Conservation (phyloP, 23 tunicate species). For the Clavelina lepadiformis region DNA sequence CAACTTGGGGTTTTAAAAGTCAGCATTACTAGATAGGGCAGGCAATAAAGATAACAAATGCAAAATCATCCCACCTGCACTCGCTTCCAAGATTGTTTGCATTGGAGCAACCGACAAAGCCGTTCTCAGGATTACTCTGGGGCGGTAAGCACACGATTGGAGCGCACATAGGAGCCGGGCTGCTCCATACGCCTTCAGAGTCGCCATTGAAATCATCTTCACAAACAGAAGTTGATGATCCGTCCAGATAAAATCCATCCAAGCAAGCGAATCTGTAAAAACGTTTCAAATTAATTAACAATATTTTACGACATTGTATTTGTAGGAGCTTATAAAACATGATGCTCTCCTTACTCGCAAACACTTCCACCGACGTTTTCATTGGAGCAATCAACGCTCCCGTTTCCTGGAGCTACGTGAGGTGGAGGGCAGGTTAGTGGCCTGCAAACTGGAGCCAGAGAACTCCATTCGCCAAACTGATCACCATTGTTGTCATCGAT, state of each 20-base stretch:
- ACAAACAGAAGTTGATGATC: constrained; percentile 17
- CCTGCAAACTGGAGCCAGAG: neutral
- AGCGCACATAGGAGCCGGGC: constrained; percentile 26
- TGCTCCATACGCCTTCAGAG: constrained; percentile 46
- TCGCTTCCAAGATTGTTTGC: constrained; percentile 29
- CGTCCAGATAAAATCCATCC: constrained; percentile 23
- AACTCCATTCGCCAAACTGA: neutral
- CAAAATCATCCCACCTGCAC: constrained; percentile 27
- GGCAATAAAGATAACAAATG: neutral
- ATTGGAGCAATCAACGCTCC: constrained; percentile 3
- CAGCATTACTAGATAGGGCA: too few species aligned
- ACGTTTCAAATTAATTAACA: neutral
- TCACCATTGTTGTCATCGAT: neutral
- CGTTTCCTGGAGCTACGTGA: neutral
- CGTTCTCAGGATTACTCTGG: constrained; percentile 36
- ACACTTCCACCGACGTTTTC: constrained; percentile 2
- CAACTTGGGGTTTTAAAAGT: too few species aligned
- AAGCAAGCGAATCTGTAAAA: constrained; percentile 28
- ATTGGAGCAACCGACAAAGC: constrained; percentile 37
- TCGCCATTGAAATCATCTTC: constrained; percentile 50
- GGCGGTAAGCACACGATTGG: constrained; percentile 38
- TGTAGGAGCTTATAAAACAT: neutral
- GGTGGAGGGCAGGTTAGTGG: constrained; percentile 32
- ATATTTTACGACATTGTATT: too few species aligned
- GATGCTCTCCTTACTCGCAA: neutral